These are phyloP conservation scores for Drosophila dives DNA, from an alignment of 2,888 invertebrate species.

Conservation along the genomic window DNA sequence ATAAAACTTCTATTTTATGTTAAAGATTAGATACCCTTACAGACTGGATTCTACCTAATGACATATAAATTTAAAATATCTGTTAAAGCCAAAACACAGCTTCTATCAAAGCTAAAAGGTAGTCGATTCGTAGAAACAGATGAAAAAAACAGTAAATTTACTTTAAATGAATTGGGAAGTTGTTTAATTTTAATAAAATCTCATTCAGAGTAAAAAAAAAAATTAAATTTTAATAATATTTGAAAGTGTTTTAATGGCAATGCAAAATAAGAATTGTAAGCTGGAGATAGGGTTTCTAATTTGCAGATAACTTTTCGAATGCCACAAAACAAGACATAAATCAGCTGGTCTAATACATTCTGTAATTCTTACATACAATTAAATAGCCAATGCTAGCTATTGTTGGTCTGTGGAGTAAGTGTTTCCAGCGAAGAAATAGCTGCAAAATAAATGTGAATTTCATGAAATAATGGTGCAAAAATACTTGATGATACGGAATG, in stretches of 20 bases:
- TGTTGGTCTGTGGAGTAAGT: not conserved
- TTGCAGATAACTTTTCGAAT: not conserved
- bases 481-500: constrained; percentile 72
- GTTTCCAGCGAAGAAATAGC: constrained; percentile 54
- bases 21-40: not conserved
- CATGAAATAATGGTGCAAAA: constrained; percentile 75
- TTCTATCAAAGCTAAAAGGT: not conserved
- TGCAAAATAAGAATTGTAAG: not conserved
- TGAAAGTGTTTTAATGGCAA: not conserved
- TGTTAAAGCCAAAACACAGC: not conserved
- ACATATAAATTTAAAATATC: not conserved
- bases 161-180: not conserved
- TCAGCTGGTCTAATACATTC: not conserved
- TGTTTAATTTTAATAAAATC: too few species aligned
- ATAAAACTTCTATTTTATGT: not conserved
- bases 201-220: not conserved
- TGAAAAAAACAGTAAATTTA: not conserved
- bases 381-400: not conserved
- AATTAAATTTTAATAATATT: not conserved
- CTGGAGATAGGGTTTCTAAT: not conserved
- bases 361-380: not conserved
- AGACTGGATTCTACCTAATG: not conserved
- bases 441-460: constrained; percentile 76
- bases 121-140: not conserved
- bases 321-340: not conserved